These are phyloP conservation scores for Sclerurus mexicanus DNA, from an alignment of 2,113 vertebrate genomes.

Conservation along the genomic window DNA sequence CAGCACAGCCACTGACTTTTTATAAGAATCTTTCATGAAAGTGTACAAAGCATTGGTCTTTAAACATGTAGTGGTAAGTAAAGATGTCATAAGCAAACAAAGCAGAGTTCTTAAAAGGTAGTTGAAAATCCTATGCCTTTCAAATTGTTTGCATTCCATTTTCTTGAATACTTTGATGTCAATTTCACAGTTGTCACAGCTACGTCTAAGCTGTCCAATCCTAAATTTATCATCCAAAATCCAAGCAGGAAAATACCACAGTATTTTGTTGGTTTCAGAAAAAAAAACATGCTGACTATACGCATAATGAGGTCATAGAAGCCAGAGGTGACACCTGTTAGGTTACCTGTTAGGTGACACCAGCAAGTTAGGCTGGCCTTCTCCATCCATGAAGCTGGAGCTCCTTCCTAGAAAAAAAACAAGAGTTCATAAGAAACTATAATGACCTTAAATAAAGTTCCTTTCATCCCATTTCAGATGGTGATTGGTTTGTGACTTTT, in stretches of 20 bases:
- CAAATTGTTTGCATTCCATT: neutral
- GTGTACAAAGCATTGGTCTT: neutral
- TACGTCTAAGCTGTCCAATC: neutral
- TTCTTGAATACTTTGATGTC: conserved; percentile 19
- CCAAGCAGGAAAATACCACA: neutral
- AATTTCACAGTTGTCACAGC: conserved; percentile 4
- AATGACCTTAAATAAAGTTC: neutral
- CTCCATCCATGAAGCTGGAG: neutral
- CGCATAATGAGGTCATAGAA: neutral
- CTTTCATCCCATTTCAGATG: neutral
- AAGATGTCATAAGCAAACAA: conserved; percentile 8
- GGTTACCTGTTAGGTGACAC: no score
- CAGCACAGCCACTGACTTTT: neutral
- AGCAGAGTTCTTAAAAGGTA: neutral
- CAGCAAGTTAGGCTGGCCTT: neutral
- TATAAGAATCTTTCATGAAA: neutral
- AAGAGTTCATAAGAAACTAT: neutral
- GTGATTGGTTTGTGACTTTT: neutral
- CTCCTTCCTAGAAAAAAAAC: neutral
- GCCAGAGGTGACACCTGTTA: neutral
- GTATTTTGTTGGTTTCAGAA: neutral
- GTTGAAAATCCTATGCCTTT: neutral
- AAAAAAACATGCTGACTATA: neutral
- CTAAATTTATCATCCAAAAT: neutral
- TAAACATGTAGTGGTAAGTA: neutral